These are phyloP conservation scores for Pollenia amentaria DNA, from an alignment of 2,888 invertebrate species.

Conservation along the genomic window DNA sequence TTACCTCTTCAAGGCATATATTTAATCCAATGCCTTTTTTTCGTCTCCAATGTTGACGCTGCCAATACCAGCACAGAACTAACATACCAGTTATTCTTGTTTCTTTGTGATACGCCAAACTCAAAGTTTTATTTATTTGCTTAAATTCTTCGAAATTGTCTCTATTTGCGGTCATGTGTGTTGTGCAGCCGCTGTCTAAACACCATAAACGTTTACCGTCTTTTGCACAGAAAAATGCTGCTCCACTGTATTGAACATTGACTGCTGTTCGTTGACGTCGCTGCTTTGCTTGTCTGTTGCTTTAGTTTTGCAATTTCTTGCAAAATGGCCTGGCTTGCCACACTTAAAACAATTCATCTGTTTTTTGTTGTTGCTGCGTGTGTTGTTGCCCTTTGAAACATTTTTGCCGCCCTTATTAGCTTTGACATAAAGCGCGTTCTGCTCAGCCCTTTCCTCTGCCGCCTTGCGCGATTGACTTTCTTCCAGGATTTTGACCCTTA, in stretches of 20 bases:
- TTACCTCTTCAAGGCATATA: conserved; percentile 66
- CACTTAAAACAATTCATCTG: conserved; percentile 41
- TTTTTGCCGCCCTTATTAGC: conserved; percentile 8
- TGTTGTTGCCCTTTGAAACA: neutral
- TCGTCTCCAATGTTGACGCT: conserved; percentile 30
- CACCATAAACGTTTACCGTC: conserved; percentile 32
- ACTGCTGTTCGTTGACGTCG: conserved; percentile 16
- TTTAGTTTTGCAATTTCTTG: conserved; percentile 54
- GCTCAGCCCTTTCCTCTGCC: conserved; percentile 42
- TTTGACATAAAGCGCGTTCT: conserved; percentile 36
- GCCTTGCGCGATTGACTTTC: conserved; percentile 51
- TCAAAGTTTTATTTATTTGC: conserved; percentile 49
- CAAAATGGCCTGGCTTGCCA: conserved; percentile 52
- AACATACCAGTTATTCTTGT: conserved; percentile 62
- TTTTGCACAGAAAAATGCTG: conserved; percentile 42
- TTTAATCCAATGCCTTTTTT: conserved; percentile 39
- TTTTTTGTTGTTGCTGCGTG: conserved; percentile 8
- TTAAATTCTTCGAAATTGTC: conserved; percentile 38
- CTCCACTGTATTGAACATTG: conserved; percentile 44
- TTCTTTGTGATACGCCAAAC: conserved; percentile 64
- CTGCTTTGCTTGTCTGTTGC: neutral
- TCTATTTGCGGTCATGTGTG: conserved; percentile 41
- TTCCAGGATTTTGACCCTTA: conserved; percentile 58
- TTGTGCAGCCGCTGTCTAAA: conserved; percentile 53
- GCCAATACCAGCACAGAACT: too few relatives aligned